Percentiles rank a stretch among this genome's conserved stretches.
Conservation (phyloP, 92 coral and sea anemone species). For the Zoanthus solanderi region DNA sequence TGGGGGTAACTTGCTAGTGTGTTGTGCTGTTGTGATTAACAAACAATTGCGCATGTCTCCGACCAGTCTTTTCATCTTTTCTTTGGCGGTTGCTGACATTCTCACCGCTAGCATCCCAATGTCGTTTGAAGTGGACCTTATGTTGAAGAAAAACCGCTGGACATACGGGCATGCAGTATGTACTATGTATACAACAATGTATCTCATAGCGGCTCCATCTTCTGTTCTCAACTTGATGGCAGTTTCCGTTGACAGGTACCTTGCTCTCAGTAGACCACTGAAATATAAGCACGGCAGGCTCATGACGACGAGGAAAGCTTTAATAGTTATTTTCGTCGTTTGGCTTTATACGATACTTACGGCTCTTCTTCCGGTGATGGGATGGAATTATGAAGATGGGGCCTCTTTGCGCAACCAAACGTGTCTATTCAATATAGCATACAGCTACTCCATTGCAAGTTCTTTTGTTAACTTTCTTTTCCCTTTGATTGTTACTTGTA, state of each 20-base stretch:
- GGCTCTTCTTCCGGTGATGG: conserved; percentile 73
- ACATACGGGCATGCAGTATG: conserved; percentile 72
- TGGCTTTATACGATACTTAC: conserved; percentile 80
- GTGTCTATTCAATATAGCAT: conserved; percentile 72
- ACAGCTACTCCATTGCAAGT: conserved; percentile 69
- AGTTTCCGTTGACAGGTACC: conserved; percentile 82
- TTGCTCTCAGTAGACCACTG: conserved; percentile 81
- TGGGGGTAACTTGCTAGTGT: conserved; percentile 80
- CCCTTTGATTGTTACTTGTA: conserved; percentile 73
- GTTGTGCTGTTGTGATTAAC: conserved; percentile 73
- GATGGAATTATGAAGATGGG: conserved; percentile 69
- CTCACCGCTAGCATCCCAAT: conserved; percentile 80
- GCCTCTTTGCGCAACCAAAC: conserved; percentile 50
- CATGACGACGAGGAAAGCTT: conserved; percentile 72
- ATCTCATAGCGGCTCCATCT: conserved; percentile 81
- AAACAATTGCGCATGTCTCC: conserved; percentile 70
- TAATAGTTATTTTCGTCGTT: conserved; percentile 54
- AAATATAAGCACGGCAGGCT: conserved; percentile 63
- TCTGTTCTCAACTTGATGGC: conserved; percentile 82
- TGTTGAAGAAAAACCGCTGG: conserved; percentile 65
- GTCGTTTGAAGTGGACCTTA: conserved; percentile 80
- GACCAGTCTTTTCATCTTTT: conserved; percentile 84
- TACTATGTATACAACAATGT: conserved; percentile 68
- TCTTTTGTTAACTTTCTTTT: conserved; percentile 75
- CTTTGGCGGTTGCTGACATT: conserved; percentile 84